phyloP scores from a whole-genome alignment of 2,888 invertebrate species.

The Metopia argyrocephala region DNA sequence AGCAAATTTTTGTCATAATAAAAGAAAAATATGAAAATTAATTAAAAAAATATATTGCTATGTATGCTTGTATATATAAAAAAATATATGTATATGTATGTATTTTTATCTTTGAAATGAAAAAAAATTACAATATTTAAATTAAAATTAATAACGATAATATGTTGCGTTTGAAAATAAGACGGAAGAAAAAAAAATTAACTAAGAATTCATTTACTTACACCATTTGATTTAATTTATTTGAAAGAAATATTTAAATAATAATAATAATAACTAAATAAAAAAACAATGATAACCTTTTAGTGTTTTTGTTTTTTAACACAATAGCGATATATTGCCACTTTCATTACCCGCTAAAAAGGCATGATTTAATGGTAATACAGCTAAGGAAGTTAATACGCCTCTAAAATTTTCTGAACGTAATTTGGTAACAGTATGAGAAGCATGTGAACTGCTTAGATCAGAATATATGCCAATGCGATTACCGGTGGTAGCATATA shows the following conservation, averaged over 20 bases:
- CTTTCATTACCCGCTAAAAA: conserved; percentile 95
- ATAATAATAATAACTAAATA: background rate
- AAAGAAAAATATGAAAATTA: too few relatives aligned
- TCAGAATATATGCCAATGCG: conserved; percentile 91
- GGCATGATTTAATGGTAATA: conserved; percentile 93
- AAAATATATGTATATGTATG: background rate
- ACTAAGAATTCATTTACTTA: too few relatives aligned
- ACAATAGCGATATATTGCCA: conserved; percentile 89
- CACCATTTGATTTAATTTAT: too few relatives aligned
- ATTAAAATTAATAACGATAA: background rate
- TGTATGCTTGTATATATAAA: background rate
- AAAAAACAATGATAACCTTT: too few relatives aligned
- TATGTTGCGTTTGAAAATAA: conserved; percentile 4
- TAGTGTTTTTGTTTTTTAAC: conserved; percentile 79
- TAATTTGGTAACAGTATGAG: conserved; percentile 90
- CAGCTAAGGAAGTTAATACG: conserved; percentile 92
- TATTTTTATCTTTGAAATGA: too few relatives aligned
- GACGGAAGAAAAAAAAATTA: conserved; percentile 4
- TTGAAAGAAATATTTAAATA: too few relatives aligned
- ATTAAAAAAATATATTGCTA: background rate
- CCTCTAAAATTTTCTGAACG: conserved; percentile 94
- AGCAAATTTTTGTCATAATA: background rate
- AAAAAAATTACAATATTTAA: background rate
- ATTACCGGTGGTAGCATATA: conserved; percentile 95
- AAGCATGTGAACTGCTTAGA: conserved; percentile 83